Conservation (phyloP, 2,888 invertebrate genomes). For the Athrips mouffetella region DNA sequence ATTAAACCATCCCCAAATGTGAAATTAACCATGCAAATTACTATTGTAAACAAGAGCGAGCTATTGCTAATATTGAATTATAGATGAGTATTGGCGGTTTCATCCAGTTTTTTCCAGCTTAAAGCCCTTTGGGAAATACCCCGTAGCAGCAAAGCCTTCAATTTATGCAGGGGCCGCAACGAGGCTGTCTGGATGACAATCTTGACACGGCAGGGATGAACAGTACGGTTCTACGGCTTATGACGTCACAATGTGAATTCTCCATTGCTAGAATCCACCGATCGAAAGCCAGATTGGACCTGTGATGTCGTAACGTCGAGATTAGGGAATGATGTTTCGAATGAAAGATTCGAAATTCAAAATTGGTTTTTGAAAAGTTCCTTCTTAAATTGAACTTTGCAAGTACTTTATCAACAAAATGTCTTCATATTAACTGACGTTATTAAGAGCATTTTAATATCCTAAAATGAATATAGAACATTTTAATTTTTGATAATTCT, state of each 20-base stretch:
- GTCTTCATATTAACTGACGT: no score
- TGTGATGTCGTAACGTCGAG: background rate
- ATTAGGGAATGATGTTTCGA: constrained; percentile 1
- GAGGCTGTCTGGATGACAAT: constrained; percentile 61
- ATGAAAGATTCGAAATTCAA: background rate
- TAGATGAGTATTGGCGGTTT: constrained; percentile 58
- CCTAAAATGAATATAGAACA: no score
- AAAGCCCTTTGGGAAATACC: constrained; percentile 70
- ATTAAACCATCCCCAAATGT: constrained; percentile 9
- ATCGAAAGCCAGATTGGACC: background rate
- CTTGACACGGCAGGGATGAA: constrained; percentile 54
- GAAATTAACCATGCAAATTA: constrained; percentile 54
- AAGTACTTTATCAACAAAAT: no score
- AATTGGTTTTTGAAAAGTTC: background rate
- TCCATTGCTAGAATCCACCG: background rate
- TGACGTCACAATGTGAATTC: constrained; percentile 23
- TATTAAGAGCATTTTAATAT: no score
- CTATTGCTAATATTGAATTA: constrained; percentile 64
- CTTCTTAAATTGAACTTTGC: background rate
- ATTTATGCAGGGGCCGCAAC: constrained; percentile 67
- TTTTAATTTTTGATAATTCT: no score
- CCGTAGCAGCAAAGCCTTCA: constrained; percentile 62
- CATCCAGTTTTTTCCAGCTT: constrained; percentile 55
- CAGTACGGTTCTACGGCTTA: constrained; percentile 48
- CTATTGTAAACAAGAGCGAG: constrained; percentile 51